phyloP scores from a whole-genome alignment of 2,797 vertebrate species.

The Malurus leucopterus region DNA sequence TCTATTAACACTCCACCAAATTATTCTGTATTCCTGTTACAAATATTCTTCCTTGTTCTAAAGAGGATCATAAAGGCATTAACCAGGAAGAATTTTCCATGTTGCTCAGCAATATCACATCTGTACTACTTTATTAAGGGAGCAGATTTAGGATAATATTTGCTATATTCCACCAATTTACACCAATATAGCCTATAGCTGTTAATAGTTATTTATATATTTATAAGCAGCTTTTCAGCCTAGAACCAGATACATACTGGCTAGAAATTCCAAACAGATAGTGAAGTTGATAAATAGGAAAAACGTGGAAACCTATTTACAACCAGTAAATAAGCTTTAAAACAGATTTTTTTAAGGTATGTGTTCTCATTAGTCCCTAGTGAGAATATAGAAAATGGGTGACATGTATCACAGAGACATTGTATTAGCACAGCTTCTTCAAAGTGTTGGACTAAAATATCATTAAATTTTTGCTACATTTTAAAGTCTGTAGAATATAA shows the following conservation, averaged over 20 bases:
- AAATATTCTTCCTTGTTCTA: not conserved
- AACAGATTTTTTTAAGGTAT: not conserved
- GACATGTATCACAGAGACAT: not conserved
- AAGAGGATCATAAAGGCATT: not conserved
- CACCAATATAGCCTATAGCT: not conserved
- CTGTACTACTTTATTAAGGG: not conserved
- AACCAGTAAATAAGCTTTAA: not conserved
- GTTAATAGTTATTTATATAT: not conserved
- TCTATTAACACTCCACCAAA: not conserved
- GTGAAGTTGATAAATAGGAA: not conserved
- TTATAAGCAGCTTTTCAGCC: not conserved
- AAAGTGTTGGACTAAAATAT: constrained; percentile 45
- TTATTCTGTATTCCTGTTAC: not conserved
- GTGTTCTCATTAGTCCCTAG: not conserved
- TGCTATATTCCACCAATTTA: not conserved
- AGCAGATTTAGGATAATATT: not conserved
- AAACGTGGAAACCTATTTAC: not conserved
- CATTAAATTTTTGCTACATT: constrained; percentile 54
- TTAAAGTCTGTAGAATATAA: constrained; percentile 58
- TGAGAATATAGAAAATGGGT: constrained; percentile 17
- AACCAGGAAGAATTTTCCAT: not conserved
- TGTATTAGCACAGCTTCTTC: constrained; percentile 11
- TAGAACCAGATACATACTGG: not conserved
- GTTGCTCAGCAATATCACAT: not conserved
- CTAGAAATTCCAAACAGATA: not conserved